phyloP scores from a whole-genome alignment of 2,113 vertebrate species.

The Tetraodon nigroviridis region DNA sequence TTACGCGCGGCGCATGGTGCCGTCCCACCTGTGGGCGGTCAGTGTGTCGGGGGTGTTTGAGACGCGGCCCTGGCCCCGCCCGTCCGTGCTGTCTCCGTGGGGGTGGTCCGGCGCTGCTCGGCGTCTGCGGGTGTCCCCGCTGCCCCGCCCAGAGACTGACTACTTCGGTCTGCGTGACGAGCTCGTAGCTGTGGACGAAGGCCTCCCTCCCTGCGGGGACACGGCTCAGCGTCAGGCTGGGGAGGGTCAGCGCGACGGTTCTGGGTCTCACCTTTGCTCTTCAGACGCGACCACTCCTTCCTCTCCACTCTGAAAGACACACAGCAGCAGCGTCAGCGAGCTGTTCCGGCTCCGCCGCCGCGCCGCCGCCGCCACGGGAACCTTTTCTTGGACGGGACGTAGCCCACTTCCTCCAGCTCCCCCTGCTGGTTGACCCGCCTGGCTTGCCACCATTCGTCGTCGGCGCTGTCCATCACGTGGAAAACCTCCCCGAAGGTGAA shows the following conservation, averaged over 20 bases:
- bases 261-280: slow-evolving; percentile 74
- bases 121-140: neutral
- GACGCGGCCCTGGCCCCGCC: no score
- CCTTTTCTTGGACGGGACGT: slow-evolving; percentile 97
- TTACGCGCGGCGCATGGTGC: no score
- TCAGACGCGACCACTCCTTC: slow-evolving; percentile 85
- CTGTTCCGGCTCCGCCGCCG: neutral
- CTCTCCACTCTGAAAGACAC: slow-evolving; percentile 80
- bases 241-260: no score
- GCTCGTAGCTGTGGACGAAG: slow-evolving; percentile 83
- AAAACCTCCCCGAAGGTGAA: slow-evolving; percentile 95
- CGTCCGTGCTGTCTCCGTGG: neutral
- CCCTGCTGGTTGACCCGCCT: slow-evolving; percentile 83
- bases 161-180: slow-evolving; percentile 83
- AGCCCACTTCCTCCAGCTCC: slow-evolving; percentile 93
- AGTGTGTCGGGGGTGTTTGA: no score
- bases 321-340: neutral
- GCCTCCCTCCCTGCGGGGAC: slow-evolving; percentile 75
- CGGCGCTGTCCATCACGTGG: slow-evolving; percentile 95
- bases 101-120: no score
- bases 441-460: slow-evolving; percentile 99
- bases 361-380: slow-evolving; percentile 51
- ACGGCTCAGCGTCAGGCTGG: neutral
- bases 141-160: slow-evolving; percentile 48
- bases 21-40: no score